Conservation (phyloP, 2,113 vertebrate genomes). For the Alethe castanea region DNA sequence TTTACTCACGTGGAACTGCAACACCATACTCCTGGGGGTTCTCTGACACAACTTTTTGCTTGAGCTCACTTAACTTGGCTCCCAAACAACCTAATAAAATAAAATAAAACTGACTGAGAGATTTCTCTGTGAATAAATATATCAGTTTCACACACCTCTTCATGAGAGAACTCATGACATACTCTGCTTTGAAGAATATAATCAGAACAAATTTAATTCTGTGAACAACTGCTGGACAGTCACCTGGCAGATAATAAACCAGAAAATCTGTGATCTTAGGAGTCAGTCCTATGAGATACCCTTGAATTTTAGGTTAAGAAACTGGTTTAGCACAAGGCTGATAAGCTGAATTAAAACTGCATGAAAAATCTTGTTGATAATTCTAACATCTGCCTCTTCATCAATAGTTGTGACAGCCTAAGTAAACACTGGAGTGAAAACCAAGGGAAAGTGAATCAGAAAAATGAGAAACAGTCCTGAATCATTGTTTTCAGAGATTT, state of each 20-base stretch:
- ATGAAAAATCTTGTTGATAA: not conserved
- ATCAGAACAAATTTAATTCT: not conserved
- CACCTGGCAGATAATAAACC: not conserved
- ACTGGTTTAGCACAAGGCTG: not conserved
- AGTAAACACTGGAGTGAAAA: not conserved
- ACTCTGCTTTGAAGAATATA: not conserved
- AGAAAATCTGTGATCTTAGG: not conserved
- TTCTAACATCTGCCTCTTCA: not conserved
- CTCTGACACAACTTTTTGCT: conserved; percentile 90
- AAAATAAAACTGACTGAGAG: not conserved
- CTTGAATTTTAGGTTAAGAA: not conserved
- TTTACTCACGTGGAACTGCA: conserved; percentile 89
- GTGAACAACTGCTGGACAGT: not conserved
- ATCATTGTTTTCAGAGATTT: not conserved
- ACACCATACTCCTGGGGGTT: conserved; percentile 86
- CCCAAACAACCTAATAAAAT: conserved; percentile 83
- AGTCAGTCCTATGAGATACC: not conserved
- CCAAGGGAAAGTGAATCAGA: not conserved
- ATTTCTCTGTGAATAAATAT: not conserved
- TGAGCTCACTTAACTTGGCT: conserved; percentile 86
- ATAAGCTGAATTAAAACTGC: not conserved
- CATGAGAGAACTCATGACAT: not conserved
- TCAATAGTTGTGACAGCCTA: not conserved
- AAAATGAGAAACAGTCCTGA: not conserved
- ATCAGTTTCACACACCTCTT: not conserved